A percentile compares a stretch with the other conserved stretches of the same genome.
Conservation (phyloP, 1,140 invertebrate species). For the Apocrypta bakeri region DNA sequence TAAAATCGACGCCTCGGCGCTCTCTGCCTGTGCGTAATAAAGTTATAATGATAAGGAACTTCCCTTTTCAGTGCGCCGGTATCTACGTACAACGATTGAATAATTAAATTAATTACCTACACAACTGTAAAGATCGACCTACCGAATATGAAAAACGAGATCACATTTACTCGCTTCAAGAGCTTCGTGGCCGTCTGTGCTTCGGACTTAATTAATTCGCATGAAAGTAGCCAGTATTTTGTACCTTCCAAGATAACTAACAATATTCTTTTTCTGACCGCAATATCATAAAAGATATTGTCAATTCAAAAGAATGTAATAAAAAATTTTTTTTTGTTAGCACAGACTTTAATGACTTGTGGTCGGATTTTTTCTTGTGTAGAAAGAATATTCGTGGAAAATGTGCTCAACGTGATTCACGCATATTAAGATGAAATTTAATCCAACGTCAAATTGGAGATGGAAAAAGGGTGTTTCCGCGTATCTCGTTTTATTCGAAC, state of each 20-base stretch:
- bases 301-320: background rate
- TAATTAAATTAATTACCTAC: background rate
- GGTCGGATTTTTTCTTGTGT: background rate
- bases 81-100: background rate
- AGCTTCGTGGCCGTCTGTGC: background rate
- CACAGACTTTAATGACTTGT: background rate
- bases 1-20: background rate
- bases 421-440: background rate
- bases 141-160: background rate
- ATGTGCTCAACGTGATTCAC: background rate
- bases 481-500: background rate
- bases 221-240: conserved; percentile 14
- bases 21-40: background rate
- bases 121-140: no score
- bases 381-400: no score
- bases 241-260: background rate
- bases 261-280: background rate
- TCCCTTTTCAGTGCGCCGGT: background rate
- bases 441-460: background rate
- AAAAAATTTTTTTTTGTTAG: background rate
- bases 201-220: conserved; percentile 36
- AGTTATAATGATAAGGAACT: background rate
- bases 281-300: background rate
- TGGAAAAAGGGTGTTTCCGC: no score
- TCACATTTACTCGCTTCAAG: conserved; percentile 3